phyloP scores from a whole-genome alignment of 2,113 vertebrate genomes.

The Vulpes ferrilata region DNA sequence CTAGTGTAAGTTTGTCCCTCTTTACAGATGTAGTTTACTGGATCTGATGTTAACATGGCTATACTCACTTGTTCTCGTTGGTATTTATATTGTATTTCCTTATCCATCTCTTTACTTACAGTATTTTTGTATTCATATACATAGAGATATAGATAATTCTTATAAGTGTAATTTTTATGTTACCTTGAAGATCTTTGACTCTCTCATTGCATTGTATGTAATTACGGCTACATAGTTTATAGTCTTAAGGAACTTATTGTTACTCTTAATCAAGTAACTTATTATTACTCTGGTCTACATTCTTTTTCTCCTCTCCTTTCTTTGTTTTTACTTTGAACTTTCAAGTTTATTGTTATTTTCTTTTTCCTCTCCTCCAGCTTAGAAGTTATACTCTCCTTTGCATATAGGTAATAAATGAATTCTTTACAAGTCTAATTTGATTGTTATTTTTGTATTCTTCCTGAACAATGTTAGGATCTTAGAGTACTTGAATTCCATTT shows the following conservation, averaged over 20 bases:
- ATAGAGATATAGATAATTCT: background rate
- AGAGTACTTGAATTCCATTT: background rate
- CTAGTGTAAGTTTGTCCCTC: background rate
- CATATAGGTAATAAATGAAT: background rate
- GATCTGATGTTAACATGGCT: background rate
- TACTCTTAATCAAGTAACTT: background rate
- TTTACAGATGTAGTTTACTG: background rate
- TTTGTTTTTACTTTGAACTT: conserved; percentile 11
- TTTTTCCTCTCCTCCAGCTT: background rate
- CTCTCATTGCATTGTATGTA: background rate
- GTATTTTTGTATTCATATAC: background rate
- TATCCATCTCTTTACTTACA: background rate
- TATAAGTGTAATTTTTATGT: background rate
- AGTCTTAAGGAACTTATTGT: background rate
- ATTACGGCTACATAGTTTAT: background rate
- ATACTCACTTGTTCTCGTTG: background rate
- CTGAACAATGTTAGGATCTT: background rate
- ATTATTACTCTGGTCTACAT: background rate
- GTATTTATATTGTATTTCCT: background rate
- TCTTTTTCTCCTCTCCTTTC: background rate
- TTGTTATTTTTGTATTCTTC: background rate
- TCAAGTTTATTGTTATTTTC: background rate
- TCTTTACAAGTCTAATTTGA: background rate
- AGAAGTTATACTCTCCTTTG: background rate
- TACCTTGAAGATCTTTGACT: background rate